These are phyloP conservation scores for Saccostrea cuccullata DNA, from an alignment of 1,140 invertebrate species.

Conservation along the genomic window DNA sequence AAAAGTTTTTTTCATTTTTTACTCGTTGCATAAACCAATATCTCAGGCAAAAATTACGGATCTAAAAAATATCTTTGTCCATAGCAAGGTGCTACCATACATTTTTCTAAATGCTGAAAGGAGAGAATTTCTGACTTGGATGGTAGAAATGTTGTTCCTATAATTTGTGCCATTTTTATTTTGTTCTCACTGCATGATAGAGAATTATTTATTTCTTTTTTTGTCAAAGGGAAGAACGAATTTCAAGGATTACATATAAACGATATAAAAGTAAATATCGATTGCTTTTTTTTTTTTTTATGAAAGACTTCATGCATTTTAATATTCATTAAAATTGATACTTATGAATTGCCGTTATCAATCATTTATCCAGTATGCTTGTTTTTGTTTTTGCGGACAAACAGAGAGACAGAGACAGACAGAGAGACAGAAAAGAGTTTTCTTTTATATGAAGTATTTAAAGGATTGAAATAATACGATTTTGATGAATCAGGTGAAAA, in stretches of 20 bases:
- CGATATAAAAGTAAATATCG: too few relatives aligned
- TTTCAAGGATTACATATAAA: too few relatives aligned
- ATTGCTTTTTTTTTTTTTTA: too few relatives aligned
- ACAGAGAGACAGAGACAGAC: too few relatives aligned
- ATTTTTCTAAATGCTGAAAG: neutral
- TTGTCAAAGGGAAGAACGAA: too few relatives aligned
- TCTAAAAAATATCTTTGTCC: neutral
- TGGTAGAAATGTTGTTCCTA: neutral
- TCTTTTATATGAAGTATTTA: too few relatives aligned
- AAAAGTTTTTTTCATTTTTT: neutral
- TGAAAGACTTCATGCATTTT: too few relatives aligned
- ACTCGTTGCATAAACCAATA: neutral
- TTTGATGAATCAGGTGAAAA: neutral
- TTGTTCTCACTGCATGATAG: neutral
- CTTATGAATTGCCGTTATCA: neutral
- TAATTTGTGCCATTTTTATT: conserved; percentile 7
- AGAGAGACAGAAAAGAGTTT: neutral
- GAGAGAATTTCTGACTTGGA: neutral
- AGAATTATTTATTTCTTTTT: neutral
- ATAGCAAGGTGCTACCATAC: neutral
- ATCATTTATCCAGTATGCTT: neutral
- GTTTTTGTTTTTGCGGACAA: too few relatives aligned
- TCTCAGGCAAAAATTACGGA: conserved; percentile 2
- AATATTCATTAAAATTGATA: too few relatives aligned
- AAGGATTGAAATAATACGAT: too few relatives aligned